These are phyloP conservation scores for Heliconius aoede DNA, from an alignment of 2,888 invertebrate species.

Conservation along the genomic window DNA sequence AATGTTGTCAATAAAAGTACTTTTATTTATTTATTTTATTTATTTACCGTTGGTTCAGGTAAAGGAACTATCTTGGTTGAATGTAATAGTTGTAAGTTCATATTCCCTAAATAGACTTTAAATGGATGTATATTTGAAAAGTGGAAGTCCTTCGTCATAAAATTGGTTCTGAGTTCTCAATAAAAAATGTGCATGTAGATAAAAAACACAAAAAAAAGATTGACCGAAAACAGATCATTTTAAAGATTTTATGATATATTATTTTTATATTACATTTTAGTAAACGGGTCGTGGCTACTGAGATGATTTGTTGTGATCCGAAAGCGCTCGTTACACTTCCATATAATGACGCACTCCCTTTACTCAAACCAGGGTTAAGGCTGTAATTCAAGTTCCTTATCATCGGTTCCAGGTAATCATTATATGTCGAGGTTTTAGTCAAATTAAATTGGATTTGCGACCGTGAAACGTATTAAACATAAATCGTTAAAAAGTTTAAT, in stretches of 20 bases:
- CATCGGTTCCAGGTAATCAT: constrained; percentile 62
- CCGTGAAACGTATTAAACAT: constrained; percentile 42
- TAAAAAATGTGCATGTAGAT: background rate
- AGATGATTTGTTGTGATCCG: constrained; percentile 76
- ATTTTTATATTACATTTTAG: constrained; percentile 67
- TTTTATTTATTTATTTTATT: too few species aligned
- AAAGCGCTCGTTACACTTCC: constrained; percentile 68
- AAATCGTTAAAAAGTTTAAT: constrained; percentile 44
- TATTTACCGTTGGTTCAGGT: too few species aligned
- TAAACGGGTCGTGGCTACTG: constrained; percentile 69
- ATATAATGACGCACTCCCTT: constrained; percentile 76
- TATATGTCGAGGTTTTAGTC: constrained; percentile 52
- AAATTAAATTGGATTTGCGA: constrained; percentile 55
- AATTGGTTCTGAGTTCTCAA: background rate
- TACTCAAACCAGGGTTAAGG: constrained; percentile 66
- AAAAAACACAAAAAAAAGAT: constrained; percentile 55
- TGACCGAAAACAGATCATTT: constrained; percentile 79
- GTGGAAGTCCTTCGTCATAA: too few species aligned
- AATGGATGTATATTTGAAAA: background rate
- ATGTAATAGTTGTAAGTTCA: background rate
- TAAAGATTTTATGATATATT: constrained; percentile 80
- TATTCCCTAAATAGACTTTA: background rate
- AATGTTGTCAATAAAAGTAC: too few species aligned
- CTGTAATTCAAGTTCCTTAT: constrained; percentile 69
- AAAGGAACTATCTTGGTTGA: background rate